Evolutionary conservation across 2,888 invertebrate species (phyloP), one percentile per base, ranked within the genome.

Genomic region (Itoplectis maculator): DNA sequence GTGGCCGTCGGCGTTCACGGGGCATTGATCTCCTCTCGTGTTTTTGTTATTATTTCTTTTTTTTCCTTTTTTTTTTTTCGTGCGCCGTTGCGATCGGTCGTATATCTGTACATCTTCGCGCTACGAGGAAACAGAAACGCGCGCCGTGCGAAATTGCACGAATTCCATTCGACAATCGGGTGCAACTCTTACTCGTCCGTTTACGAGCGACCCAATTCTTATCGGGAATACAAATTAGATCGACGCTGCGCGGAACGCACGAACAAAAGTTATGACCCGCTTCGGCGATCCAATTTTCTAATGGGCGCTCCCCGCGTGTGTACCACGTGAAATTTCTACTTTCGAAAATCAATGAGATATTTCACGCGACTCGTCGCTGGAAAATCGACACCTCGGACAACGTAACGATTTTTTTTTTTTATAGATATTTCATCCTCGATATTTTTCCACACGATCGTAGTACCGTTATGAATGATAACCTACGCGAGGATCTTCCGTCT

Each of bases 121-220:
- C 9, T 56, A 56, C 40, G 29, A 15, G 56, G 54, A 47, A 49
- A 5, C 29, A 15, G 47, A 81, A 18, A n/a, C n/a, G n/a, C 13
- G 11, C 51, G 9, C 15, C 23, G 7, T 18, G 23, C 20, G 20
- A n/a, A 37, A 56, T 15, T 37, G 35, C 49, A n/a, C 18, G 20
- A 51, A 51, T 40, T 13, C 8, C 23, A 29, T 37, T 20, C 18
- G 35, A 63, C 29, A 51, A 74, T 49, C 69, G 69, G 37, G 37
- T 68, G 45, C 42, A 15, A 49, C 47, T 77, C 69, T 51, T 69
- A 40, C 29, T 63, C 61, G 45, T 61, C 18, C 23, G 47, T 20
- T 49, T 59, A 47, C 65, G 69, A 72, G 70, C 75, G 59, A 82
- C 78, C 82, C 51, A 74, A 82, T 82, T 82, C 79, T 79, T 66